Evolutionary conservation across 1,140 invertebrate genomes (phyloP), one percentile per base, ranked within the genome.

Genomic region (Hyphantria cunea): DNA sequence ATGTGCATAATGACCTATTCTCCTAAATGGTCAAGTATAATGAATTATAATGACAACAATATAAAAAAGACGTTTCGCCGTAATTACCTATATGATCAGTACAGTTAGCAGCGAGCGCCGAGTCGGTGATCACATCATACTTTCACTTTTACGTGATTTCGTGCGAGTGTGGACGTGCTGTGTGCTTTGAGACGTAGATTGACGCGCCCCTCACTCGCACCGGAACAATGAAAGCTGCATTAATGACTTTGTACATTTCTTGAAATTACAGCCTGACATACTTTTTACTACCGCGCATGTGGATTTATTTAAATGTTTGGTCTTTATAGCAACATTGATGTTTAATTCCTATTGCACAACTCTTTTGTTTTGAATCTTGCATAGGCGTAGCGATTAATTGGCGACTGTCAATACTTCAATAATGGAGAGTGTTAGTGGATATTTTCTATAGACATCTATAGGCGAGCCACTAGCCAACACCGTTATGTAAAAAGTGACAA

Each of bases 401-500:
- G 8, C 11, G 25, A 42, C 44, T 45, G 8, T 39, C 8, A n/a
- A 39, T 39, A 10, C 3, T 9, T 39, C 7, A 39, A 39, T 39
- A 10, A 39, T 2, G 2, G 37, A 39, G 1, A 25, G 5, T 41
- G 34, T 10, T 17, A 17, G 11, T 34, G 12, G 12, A n/a, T 44
- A 45, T 61, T 67, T 67, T 58, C 50, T 58, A 58, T 64, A 66
- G 53, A 32, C 42, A 34, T 59, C 39, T 68, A 60, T 64, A 42
- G 64, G 51, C 52, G 45, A 59, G 67, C 33, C 54, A 48, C 39
- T 66, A 53, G 67, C 72, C 68, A 73, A 63, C 72, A 53, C 50
- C 54, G 78, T 90, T 90, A 90, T 87, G 82, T 90, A 90, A 90
- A 86, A 87, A 85, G 84, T 83, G 83, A 84, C 80, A 87, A 84